Base-by-base conservation (phyloP, 2,113 vertebrate species). In the Anas platyrhynchos region DNA sequence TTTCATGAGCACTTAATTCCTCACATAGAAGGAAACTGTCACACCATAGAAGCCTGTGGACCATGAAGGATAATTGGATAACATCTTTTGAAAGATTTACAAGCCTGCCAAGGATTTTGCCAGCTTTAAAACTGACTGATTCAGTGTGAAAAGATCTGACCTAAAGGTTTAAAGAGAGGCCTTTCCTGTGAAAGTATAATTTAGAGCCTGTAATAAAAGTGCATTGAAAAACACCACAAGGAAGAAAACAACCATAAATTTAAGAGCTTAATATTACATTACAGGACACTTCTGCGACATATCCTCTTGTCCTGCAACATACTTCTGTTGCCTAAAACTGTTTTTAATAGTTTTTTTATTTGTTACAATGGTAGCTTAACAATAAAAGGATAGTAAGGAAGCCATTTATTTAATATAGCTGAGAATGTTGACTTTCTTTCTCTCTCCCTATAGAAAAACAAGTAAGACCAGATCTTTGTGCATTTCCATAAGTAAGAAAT, bases 61-160 rank as follows among this genome's bases (percentile, higher is more conserved):
- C 98, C 98, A 92, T 97, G 98, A 98, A 98, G 96, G 95, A 97
- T 98, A 98, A 98, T 98, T 98, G 98, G 98, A 97, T 98, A 98
- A 98, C 95, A 97, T 98, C 97, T 97, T 97, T 93, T 96, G 97
- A 97, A 97, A 98, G 98, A 98, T 98, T 98, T 98, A 98, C 96
- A 97, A 98, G 97, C 88, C 94, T 98, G 97, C 96, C 97, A 97
- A 96, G 93, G 97, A 97, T 98, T 98, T 96, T 95, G 93, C 94
- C 89, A 95, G 97, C 97, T 98, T 98, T 98, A 98, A 97, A 98
- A 96, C 96, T 96, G 90, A 97, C 97, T 98, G 98, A 98, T 98
- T 97, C 97, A 96, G 96, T 98, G 97, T 98, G 97, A 98, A 98
- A 97, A 97, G 97, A 97, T 97, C 97, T 97, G 97, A 98, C 97